Evolutionary conservation across 2,797 vertebrate genomes (phyloP).

Genomic region (Halcyon smyrnensis): DNA sequence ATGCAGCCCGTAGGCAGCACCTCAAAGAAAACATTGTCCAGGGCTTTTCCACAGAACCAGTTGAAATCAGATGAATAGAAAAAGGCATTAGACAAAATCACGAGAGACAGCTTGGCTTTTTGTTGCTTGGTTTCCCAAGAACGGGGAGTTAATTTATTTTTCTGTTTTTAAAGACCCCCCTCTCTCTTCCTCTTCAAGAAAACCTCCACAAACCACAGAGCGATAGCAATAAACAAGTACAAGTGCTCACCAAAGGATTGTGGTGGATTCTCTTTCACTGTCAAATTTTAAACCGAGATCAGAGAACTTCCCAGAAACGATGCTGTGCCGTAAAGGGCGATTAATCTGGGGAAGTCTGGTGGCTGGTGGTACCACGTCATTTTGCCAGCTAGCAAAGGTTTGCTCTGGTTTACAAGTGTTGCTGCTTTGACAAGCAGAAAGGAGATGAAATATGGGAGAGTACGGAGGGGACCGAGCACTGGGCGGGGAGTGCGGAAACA

Average conservation of each 20-base stretch:
- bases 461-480: rapidly evolving
- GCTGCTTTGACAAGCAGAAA: not conserved
- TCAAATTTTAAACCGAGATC: not conserved
- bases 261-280: not conserved
- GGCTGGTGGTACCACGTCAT: not conserved
- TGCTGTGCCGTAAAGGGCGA: not conserved
- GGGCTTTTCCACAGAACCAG: not conserved
- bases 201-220: not conserved
- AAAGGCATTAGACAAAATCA: rapidly evolving
- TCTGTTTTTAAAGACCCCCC: not conserved
- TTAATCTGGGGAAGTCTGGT: not conserved
- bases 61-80: not conserved
- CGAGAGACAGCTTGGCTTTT: not conserved
- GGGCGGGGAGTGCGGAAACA: not conserved
- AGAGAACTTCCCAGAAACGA: not conserved
- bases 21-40: not conserved
- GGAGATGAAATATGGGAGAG: not conserved
- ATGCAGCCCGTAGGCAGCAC: not conserved
- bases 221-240: not conserved
- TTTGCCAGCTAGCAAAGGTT: not conserved
- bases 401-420: not conserved
- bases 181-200: not conserved
- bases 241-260: not conserved
- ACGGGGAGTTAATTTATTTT: not conserved
- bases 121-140: not conserved